phyloP scores from a whole-genome alignment of 2,888 invertebrate genomes.

The Aproaerema taeniolella region DNA sequence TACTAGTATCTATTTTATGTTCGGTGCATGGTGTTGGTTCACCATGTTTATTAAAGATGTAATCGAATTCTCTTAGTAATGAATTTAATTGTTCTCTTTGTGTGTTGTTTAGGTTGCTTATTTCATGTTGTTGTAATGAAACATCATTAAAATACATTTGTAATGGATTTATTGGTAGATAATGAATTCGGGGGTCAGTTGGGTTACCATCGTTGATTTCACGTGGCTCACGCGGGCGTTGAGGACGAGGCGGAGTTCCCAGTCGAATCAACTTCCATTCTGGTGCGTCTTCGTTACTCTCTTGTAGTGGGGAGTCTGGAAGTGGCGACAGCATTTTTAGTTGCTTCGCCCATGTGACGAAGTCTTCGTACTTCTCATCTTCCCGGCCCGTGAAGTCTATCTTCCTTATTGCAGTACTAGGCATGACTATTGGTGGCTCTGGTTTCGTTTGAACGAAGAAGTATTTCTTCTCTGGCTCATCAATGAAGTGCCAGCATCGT shows the following conservation, averaged over 20 bases:
- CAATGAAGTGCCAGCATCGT: constrained; percentile 7
- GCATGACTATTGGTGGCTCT: not conserved
- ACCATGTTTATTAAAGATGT: not conserved
- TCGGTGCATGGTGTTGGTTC: not conserved
- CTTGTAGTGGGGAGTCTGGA: not conserved
- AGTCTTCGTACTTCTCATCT: not conserved
- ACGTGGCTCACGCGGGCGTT: not conserved
- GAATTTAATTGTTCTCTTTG: not conserved
- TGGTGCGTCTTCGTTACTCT: not conserved
- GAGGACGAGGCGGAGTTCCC: not conserved
- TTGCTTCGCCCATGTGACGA: not conserved
- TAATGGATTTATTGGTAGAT: not conserved
- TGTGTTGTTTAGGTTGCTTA: too few relatives aligned
- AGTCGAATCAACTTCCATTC: not conserved
- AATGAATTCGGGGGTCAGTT: not conserved
- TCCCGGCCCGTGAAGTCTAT: not conserved
- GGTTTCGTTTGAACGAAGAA: constrained; percentile 3
- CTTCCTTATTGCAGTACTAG: not conserved
- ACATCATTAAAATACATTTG: not conserved
- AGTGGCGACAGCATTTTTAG: not conserved
- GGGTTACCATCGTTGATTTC: not conserved
- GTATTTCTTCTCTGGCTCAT: constrained; percentile 2
- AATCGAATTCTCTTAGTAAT: not conserved
- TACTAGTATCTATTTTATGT: constrained; percentile 4
- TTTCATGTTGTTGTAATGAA: not conserved